Evolutionary conservation across 2,797 vertebrate genomes (phyloP).

Genomic region (Channallabes apus): DNA sequence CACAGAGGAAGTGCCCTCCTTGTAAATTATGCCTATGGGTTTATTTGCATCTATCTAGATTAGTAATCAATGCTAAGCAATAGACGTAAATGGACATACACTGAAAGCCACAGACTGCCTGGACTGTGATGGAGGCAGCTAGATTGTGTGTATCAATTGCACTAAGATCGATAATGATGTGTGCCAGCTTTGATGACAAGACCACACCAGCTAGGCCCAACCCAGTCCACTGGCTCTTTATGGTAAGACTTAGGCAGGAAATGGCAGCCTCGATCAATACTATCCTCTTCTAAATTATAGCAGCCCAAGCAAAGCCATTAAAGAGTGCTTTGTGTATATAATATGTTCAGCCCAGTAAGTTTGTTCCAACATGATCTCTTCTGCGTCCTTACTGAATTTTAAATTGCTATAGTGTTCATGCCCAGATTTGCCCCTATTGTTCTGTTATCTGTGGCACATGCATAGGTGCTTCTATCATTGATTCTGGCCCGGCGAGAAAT

Average conservation of each 20-base stretch:
- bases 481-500: constrained; percentile 11
- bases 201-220: constrained; percentile 45
- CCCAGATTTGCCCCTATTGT: constrained; percentile 53
- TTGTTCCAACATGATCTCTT: constrained; percentile 47
- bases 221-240: constrained; percentile 49
- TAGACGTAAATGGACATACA: neutral
- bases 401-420: constrained; percentile 47
- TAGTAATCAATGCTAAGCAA: neutral
- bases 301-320: constrained; percentile 57
- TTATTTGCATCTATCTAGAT: neutral
- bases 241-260: constrained; percentile 64
- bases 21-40: neutral
- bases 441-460: constrained; percentile 38
- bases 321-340: constrained; percentile 63
- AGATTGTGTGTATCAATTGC: neutral
- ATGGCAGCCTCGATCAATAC: constrained; percentile 71
- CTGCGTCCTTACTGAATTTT: constrained; percentile 59
- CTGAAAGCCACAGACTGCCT: neutral
- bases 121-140: neutral
- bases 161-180: neutral
- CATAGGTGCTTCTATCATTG: constrained; percentile 28
- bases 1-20: too few relatives aligned
- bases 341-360: constrained; percentile 56
- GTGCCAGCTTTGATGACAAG: constrained; percentile 24
- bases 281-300: constrained; percentile 63